These are phyloP conservation scores for Agrilus mali DNA, from an alignment of 2,888 invertebrate species.

Conservation along the genomic window DNA sequence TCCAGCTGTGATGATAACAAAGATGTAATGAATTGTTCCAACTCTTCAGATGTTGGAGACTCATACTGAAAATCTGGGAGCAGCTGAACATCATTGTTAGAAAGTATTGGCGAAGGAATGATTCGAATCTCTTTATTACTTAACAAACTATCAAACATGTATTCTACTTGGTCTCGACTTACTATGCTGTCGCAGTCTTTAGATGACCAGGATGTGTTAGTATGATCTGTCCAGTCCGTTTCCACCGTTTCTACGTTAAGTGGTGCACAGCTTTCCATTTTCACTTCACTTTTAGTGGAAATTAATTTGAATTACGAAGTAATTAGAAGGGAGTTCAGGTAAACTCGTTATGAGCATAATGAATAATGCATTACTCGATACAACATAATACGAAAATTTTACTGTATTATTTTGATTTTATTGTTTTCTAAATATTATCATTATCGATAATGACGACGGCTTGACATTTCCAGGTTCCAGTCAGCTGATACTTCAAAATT, in stretches of 20 bases:
- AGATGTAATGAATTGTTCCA: slow-evolving; percentile 39
- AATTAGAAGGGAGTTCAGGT: too few relatives aligned
- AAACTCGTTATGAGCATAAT: too few relatives aligned
- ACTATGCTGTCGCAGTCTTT: slow-evolving; percentile 43
- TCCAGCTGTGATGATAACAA: slow-evolving; percentile 40
- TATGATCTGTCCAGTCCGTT: slow-evolving; percentile 43
- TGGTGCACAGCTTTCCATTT: slow-evolving; percentile 5
- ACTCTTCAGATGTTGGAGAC: slow-evolving; percentile 33
- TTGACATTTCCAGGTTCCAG: too few relatives aligned
- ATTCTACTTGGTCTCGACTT: slow-evolving; percentile 37
- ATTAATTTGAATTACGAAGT: neutral
- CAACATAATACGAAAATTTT: too few relatives aligned
- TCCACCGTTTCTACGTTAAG: slow-evolving; percentile 17
- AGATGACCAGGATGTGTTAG: slow-evolving; percentile 44
- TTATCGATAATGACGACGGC: too few relatives aligned
- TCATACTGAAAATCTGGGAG: slow-evolving; percentile 44
- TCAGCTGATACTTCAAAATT: too few relatives aligned
- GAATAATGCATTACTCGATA: too few relatives aligned
- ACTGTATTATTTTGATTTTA: too few relatives aligned
- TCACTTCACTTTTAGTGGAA: neutral
- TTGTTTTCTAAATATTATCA: too few relatives aligned
- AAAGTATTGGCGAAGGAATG: slow-evolving; percentile 24
- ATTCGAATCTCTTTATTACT: slow-evolving; percentile 38
- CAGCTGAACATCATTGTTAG: slow-evolving; percentile 29
- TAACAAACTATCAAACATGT: slow-evolving; percentile 40